phyloP scores from a whole-genome alignment of 1,140 invertebrate species.

The Eupeodes corollae region DNA sequence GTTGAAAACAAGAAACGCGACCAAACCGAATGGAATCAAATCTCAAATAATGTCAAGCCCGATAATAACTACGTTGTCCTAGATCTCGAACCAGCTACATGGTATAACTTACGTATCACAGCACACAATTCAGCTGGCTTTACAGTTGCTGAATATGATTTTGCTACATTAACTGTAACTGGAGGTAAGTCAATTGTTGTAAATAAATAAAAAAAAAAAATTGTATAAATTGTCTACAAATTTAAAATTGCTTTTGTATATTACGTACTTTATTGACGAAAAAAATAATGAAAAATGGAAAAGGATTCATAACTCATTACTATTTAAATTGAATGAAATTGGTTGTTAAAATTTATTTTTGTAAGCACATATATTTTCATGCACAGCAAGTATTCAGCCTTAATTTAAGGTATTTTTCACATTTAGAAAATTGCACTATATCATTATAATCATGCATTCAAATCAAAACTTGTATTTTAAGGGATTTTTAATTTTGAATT shows the following conservation, averaged over 20 bases:
- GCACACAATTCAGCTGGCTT: conserved; percentile 94
- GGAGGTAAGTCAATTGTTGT: conserved; percentile 54
- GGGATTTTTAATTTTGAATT: too few relatives aligned
- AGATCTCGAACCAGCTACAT: conserved; percentile 83
- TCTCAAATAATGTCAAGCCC: conserved; percentile 84
- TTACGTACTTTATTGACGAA: neutral
- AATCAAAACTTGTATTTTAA: too few relatives aligned
- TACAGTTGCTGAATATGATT: conserved; percentile 86
- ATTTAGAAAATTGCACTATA: too few relatives aligned
- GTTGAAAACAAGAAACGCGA: conserved; percentile 88
- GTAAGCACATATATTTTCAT: too few relatives aligned
- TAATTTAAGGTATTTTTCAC: too few relatives aligned
- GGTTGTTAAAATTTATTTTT: too few relatives aligned
- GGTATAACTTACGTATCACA: conserved; percentile 84
- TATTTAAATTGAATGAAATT: too few relatives aligned
- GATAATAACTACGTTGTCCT: conserved; percentile 82
- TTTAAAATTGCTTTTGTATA: conserved; percentile 34
- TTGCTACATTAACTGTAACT: conserved; percentile 84
- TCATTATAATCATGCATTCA: too few relatives aligned
- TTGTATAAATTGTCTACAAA: neutral
- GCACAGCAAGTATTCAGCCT: too few relatives aligned
- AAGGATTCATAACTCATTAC: too few relatives aligned
- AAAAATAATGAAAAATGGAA: too few relatives aligned
- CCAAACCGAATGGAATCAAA: conserved; percentile 81
- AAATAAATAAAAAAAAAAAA: neutral